phyloP scores from a whole-genome alignment of 2,888 invertebrate species.

The Mimas tiliae region DNA sequence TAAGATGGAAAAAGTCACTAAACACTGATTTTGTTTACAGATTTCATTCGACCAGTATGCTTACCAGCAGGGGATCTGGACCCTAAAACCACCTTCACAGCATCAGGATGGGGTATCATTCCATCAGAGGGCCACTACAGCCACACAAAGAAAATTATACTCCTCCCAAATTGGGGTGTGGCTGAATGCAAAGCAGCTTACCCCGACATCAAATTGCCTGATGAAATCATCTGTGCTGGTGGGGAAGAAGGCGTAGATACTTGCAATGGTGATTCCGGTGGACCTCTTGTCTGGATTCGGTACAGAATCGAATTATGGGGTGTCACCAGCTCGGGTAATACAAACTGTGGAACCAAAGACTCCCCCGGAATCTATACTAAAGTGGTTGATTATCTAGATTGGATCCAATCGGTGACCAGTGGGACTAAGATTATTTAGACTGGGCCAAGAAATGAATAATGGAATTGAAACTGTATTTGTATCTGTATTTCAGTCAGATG shows the following conservation, averaged over 20 bases:
- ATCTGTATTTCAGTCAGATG: too few relatives aligned
- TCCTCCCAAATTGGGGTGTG: conserved; percentile 49
- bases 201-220: conserved; percentile 42
- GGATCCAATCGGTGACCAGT: conserved; percentile 48
- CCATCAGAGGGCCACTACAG: conserved; percentile 45
- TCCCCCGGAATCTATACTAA: conserved; percentile 62
- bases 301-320: conserved; percentile 54
- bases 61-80: conserved; percentile 47
- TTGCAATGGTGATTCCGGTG: conserved; percentile 66
- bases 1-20: neutral
- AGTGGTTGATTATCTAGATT: conserved; percentile 53
- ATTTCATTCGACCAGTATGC: conserved; percentile 66
- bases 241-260: conserved; percentile 57
- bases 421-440: neutral
- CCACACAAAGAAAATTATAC: conserved; percentile 55
- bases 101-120: conserved; percentile 62
- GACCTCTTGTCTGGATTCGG: conserved; percentile 54
- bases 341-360: conserved; percentile 52
- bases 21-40: conserved; percentile 38
- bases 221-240: conserved; percentile 60
- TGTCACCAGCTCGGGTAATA: conserved; percentile 56
- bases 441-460: too few relatives aligned
- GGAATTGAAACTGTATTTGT: too few relatives aligned
- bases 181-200: conserved; percentile 47
- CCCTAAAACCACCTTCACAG: conserved; percentile 43